Conservation (phyloP, 2,888 invertebrate species). For the Eumacrocentrus americanus region DNA sequence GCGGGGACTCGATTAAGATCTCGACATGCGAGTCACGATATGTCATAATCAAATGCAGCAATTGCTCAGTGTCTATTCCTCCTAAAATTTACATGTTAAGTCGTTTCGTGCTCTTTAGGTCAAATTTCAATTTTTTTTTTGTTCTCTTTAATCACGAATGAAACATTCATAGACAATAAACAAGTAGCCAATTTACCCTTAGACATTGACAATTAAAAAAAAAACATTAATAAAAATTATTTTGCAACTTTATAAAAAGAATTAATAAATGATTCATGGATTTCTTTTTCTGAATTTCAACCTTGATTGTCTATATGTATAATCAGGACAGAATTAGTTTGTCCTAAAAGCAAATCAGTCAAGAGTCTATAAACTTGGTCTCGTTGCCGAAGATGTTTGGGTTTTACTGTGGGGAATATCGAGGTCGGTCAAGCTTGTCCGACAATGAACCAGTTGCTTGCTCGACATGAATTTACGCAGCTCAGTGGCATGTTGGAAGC, state of each 20-base stretch:
- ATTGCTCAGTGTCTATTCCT: conserved; percentile 7
- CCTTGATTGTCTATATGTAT: conserved; percentile 1
- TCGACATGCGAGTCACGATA: conserved; percentile 30
- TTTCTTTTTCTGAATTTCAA: neutral
- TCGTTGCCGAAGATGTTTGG: conserved; percentile 25
- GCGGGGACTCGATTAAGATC: conserved; percentile 26
- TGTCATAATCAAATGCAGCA: conserved; percentile 27
- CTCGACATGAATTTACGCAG: conserved; percentile 12
- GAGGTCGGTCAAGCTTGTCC: conserved; percentile 24
- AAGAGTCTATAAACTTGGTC: neutral
- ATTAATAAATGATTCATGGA: neutral
- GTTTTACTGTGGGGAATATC: conserved; percentile 22
- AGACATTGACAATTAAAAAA: neutral
- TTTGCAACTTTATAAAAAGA: neutral
- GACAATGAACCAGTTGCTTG: conserved; percentile 25
- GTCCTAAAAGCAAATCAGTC: conserved; percentile 10
- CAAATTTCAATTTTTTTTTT: neutral
- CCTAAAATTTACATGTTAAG: conserved; percentile 21
- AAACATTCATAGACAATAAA: conserved; percentile 18
- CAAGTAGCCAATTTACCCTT: neutral
- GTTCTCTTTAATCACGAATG: conserved; percentile 16
- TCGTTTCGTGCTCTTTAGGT: no score
- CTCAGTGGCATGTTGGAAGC: conserved; percentile 19
- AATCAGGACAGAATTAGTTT: conserved; percentile 6
- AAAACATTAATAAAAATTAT: neutral